Percentiles rank a stretch among this genome's conserved stretches.
These are phyloP conservation scores for Miniopterus natalensis DNA, from an alignment of 2,113 vertebrate species.

Conservation along the genomic window DNA sequence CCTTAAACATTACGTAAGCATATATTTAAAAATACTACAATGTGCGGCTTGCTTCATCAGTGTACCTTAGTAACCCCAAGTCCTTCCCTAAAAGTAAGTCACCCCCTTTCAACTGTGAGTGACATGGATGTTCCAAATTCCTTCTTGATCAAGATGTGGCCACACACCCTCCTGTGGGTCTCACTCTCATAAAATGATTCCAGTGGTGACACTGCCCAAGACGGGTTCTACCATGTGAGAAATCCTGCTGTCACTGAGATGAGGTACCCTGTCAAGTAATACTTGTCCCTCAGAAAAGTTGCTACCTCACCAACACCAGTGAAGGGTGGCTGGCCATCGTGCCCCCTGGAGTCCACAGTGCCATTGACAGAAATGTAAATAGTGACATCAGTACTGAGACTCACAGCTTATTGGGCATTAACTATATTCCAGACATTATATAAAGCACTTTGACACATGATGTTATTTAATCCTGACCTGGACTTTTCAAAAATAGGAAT, in stretches of 20 bases:
- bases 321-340: too few species aligned
- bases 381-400: background rate
- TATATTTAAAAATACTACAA: constrained; percentile 55
- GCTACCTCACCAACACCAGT: background rate
- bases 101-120: background rate
- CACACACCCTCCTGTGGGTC: background rate
- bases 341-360: background rate
- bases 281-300: background rate
- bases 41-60: constrained; percentile 43
- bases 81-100: constrained; percentile 16
- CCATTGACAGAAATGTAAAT: background rate
- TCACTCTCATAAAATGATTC: background rate
- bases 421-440: background rate
- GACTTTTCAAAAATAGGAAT: background rate
- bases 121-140: background rate
- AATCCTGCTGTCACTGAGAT: background rate
- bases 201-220: background rate
- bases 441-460: background rate
- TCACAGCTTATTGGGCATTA: background rate
- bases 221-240: background rate
- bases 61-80: constrained; percentile 23
- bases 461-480: background rate
- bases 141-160: background rate
- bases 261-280: background rate
- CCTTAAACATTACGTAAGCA: constrained; percentile 28